Evolutionary conservation across 2,888 invertebrate species (phyloP).

Genomic region (Pherbina coryleti): DNA sequence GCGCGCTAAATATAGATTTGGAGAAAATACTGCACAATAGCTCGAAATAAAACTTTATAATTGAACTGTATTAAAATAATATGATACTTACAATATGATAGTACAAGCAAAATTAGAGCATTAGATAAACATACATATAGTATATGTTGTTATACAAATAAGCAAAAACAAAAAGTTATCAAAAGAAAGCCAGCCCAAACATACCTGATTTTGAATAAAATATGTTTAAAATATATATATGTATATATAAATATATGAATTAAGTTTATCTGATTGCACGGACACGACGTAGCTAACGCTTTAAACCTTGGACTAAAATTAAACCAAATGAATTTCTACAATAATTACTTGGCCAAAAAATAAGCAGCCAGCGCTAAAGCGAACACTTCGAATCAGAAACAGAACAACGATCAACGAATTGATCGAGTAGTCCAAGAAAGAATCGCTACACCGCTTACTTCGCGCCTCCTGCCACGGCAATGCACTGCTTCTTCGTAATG

Average conservation of each 20-base stretch:
- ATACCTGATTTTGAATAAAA: constrained; percentile 15
- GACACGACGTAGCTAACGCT: constrained; percentile 49
- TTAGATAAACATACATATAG: not conserved
- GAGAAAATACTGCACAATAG: constrained; percentile 18
- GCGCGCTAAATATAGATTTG: constrained; percentile 11
- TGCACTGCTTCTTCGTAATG: constrained; percentile 29
- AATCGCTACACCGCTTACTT: constrained; percentile 13
- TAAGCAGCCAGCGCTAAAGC: constrained; percentile 13
- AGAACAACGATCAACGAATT: constrained; percentile 29
- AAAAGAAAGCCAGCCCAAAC: not conserved
- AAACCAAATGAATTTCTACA: constrained; percentile 48
- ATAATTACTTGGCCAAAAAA: constrained; percentile 40
- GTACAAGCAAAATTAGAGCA: too few relatives aligned
- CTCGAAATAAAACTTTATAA: not conserved
- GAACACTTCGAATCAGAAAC: constrained; percentile 32
- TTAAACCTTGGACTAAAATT: constrained; percentile 68
- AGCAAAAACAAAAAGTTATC: too few relatives aligned
- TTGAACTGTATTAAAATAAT: not conserved
- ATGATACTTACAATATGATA: not conserved
- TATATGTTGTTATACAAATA: not conserved
- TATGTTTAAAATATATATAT: not conserved
- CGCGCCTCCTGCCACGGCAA: constrained; percentile 22
- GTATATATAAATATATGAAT: not conserved
- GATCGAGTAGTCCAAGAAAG: constrained; percentile 40
- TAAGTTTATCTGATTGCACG: not conserved